Percentiles rank a stretch among this genome's conserved stretches.
Evolutionary conservation across 2,113 vertebrate genomes (phyloP).

Genomic region (Xenopus borealis): DNA sequence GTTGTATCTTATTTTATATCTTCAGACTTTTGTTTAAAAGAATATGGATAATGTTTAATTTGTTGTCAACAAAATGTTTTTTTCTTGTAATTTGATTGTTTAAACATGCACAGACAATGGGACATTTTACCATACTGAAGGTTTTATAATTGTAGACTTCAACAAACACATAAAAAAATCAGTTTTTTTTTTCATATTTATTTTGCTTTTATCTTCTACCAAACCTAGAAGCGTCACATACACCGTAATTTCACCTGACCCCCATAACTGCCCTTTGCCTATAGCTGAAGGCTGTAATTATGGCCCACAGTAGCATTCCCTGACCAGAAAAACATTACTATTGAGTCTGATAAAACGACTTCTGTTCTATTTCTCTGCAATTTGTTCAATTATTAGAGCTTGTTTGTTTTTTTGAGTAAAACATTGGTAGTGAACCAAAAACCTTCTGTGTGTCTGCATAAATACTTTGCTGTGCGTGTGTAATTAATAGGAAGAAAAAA

Average conservation of each 20-base stretch:
- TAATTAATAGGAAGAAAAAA: no score
- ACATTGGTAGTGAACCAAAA: neutral
- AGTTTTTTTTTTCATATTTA: neutral
- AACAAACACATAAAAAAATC: no score
- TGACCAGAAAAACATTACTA: neutral
- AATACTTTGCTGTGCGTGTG: neutral
- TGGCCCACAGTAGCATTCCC: slow-evolving; percentile 9
- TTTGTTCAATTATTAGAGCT: neutral
- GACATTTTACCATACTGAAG: no score
- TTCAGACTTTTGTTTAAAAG: no score
- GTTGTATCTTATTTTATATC: no score
- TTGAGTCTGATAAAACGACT: neutral
- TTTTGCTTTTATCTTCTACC: slow-evolving; percentile 11
- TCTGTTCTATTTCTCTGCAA: neutral
- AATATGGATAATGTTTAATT: no score
- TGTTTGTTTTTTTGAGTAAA: neutral
- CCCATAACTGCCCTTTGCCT: slow-evolving; percentile 35
- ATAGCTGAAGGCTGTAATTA: slow-evolving; percentile 38
- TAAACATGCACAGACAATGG: no score
- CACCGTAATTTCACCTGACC: slow-evolving; percentile 37
- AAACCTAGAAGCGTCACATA: slow-evolving; percentile 23
- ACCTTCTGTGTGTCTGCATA: neutral
- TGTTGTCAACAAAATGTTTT: no score
- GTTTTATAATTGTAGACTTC: no score
- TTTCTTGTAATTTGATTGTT: no score